Conservation (phyloP, 2,888 invertebrate species). For the Nemoura dubitans region DNA sequence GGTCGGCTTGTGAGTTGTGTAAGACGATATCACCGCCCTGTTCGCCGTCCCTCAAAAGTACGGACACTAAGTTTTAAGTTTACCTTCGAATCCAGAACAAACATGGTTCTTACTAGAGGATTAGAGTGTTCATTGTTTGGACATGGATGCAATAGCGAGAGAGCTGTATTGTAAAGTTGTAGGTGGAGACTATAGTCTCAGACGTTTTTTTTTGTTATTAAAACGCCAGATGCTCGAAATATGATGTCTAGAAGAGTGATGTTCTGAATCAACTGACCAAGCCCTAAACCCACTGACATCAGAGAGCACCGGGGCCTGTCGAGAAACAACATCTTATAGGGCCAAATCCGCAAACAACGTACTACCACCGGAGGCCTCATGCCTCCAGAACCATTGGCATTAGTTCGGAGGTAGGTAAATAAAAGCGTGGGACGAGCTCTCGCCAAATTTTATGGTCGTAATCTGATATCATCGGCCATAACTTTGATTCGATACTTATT, state of each 20-base stretch:
- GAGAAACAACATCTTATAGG: neutral
- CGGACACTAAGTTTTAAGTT: neutral
- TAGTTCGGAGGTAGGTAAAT: neutral
- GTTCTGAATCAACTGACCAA: neutral
- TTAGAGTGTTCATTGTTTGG: neutral
- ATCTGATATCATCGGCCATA: too few relatives aligned
- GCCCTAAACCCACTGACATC: neutral
- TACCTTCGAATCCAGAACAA: neutral
- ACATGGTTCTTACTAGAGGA: neutral
- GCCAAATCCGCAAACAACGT: neutral
- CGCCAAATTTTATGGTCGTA: neutral
- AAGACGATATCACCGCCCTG: conserved; percentile 1
- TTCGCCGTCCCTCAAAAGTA: neutral
- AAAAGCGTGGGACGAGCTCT: neutral
- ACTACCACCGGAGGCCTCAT: neutral
- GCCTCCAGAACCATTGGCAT: too few relatives aligned
- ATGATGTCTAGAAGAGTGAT: conserved; percentile 12
- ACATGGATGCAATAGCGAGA: conserved; percentile 3
- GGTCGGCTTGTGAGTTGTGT: neutral
- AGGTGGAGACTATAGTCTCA: neutral
- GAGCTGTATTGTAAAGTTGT: neutral
- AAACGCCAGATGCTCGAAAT: conserved; percentile 12
- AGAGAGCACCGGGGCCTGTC: neutral
- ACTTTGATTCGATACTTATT: too few relatives aligned
- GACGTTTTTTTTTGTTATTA: neutral